Evolutionary conservation across 2,888 invertebrate species (phyloP).

Genomic region (Brachynemurus nebulosus): DNA sequence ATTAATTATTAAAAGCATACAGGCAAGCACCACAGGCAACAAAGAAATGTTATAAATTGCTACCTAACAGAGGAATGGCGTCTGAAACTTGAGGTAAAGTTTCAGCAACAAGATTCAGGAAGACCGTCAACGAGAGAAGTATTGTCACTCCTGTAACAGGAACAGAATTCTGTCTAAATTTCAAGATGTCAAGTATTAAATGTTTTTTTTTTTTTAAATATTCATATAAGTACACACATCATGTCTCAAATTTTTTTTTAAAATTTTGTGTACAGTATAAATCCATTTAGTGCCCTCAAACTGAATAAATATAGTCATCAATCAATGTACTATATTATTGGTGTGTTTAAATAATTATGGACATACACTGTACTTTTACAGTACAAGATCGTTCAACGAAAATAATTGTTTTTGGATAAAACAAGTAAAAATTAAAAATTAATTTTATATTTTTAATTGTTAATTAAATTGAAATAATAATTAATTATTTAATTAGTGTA

Average conservation of each 20-base stretch:
- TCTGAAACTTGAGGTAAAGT: slow-evolving; percentile 99
- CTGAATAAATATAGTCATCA: too few species aligned
- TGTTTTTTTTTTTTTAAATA: slow-evolving; percentile 1
- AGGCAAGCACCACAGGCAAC: slow-evolving; percentile 35
- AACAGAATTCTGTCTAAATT: slow-evolving; percentile 43
- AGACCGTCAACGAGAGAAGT: slow-evolving; percentile 98
- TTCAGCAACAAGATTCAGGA: slow-evolving; percentile 99
- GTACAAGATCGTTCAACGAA: too few species aligned
- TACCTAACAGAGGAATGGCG: slow-evolving; percentile 99
- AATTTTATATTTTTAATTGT: slow-evolving; percentile 1
- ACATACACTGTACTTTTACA: too few species aligned
- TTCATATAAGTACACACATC: not conserved
- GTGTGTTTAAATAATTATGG: too few species aligned
- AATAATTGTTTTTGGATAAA: too few species aligned
- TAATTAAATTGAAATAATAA: not conserved
- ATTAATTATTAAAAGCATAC: slow-evolving; percentile 21
- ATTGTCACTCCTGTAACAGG: slow-evolving; percentile 95
- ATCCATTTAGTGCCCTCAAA: too few species aligned
- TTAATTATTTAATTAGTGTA: not conserved
- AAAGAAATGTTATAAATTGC: slow-evolving; percentile 34
- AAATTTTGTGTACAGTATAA: too few species aligned
- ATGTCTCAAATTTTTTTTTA: too few species aligned
- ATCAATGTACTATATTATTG: too few species aligned
- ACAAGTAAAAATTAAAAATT: too few species aligned
- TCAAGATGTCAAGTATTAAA: not conserved